phyloP scores from a whole-genome alignment of 2,113 vertebrate genomes.

The Suricata suricatta region DNA sequence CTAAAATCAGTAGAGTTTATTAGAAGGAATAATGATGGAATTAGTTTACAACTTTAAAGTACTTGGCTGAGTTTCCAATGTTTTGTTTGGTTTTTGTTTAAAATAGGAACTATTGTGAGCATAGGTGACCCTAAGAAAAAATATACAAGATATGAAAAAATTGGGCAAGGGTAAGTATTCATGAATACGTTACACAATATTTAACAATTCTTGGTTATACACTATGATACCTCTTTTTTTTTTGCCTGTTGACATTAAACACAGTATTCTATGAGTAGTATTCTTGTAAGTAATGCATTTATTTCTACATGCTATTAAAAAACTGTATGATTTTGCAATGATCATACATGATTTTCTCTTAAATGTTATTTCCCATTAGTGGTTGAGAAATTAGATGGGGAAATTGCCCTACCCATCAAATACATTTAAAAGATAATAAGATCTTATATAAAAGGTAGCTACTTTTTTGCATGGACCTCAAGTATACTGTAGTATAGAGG shows the following conservation, averaged over 20 bases:
- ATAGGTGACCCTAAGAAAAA: conserved; percentile 92
- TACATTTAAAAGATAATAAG: conserved; percentile 13
- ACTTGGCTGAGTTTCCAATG: conserved; percentile 1
- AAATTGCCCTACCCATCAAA: background rate
- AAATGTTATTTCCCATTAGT: background rate
- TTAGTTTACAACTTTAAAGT: conserved; percentile 43
- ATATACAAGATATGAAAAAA: conserved; percentile 91
- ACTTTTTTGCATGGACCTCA: too few relatives aligned
- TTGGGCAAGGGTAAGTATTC: conserved; percentile 89
- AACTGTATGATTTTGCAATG: background rate
- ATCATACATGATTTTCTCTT: background rate
- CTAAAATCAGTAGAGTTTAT: background rate
- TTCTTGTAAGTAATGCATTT: background rate
- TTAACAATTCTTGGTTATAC: background rate
- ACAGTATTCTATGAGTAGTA: background rate
- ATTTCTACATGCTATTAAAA: conserved; percentile 12
- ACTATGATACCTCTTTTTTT: background rate
- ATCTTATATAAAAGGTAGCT: too few relatives aligned
- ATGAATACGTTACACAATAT: background rate
- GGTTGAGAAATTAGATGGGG: background rate
- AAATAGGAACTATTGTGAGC: conserved; percentile 89
- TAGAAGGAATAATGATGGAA: conserved; percentile 36
- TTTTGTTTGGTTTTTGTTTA: conserved; percentile 64
- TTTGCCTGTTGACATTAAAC: background rate
- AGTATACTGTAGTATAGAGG: too few relatives aligned